Percentiles rank a stretch among this genome's conserved stretches.
Conservation (phyloP, 2,797 vertebrate genomes). For the Sebastolobus alascanus region DNA sequence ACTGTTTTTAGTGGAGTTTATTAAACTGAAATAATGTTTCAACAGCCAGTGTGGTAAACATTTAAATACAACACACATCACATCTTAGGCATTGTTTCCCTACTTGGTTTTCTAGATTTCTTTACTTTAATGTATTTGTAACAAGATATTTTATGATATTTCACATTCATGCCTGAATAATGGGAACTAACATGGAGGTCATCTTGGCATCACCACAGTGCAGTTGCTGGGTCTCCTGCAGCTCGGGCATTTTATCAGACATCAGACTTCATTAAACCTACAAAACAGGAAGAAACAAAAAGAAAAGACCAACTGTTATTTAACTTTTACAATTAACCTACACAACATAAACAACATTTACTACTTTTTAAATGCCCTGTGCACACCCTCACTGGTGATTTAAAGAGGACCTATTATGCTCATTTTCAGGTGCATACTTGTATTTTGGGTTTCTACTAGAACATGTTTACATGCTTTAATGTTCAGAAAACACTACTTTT, state of each 20-base stretch:
- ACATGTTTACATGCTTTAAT: too few relatives aligned
- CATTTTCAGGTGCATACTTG: too few relatives aligned
- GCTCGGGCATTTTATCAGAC: slow-evolving; percentile 43
- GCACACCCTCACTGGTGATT: background rate
- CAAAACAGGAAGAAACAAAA: background rate
- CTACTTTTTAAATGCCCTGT: background rate
- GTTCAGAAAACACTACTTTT: too few relatives aligned
- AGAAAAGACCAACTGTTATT: background rate
- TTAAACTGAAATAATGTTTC: background rate
- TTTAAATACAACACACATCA: background rate
- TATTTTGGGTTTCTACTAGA: too few relatives aligned
- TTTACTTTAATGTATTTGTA: background rate
- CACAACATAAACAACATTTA: background rate
- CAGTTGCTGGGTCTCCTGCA: background rate
- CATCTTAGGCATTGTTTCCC: background rate
- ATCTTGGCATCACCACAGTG: slow-evolving; percentile 5
- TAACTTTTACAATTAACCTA: background rate
- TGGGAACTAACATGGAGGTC: slow-evolving; percentile 25
- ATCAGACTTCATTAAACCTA: slow-evolving; percentile 66
- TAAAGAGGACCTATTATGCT: background rate
- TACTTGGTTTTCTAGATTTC: background rate
- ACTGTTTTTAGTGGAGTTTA: background rate
- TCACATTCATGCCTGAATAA: background rate
- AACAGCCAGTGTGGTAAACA: background rate
- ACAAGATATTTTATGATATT: background rate